A percentile compares a stretch with the other conserved stretches of the same genome.
These are phyloP conservation scores for Cinclus cinclus DNA, from an alignment of 2,113 vertebrate genomes.

Conservation along the genomic window DNA sequence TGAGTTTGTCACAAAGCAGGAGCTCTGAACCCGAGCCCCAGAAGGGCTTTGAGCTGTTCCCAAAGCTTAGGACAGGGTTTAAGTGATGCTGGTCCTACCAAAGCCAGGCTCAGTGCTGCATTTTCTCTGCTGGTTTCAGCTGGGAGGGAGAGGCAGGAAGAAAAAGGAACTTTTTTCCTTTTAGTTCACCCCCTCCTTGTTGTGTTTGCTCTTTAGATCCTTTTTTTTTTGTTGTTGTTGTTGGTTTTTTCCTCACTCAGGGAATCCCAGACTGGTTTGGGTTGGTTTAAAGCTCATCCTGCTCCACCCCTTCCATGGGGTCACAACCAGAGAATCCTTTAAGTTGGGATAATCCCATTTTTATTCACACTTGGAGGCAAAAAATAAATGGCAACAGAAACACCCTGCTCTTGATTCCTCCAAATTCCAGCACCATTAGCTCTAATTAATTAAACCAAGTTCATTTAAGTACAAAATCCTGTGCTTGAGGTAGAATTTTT, in stretches of 20 bases:
- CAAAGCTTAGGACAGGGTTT: neutral
- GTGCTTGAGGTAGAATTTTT: neutral
- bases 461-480: rapidly evolving
- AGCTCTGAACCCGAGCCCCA: neutral
- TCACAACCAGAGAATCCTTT: neutral
- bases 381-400: rapidly evolving
- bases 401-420: neutral
- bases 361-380: no score
- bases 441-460: neutral
- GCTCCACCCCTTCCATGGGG: neutral
- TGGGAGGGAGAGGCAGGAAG: neutral
- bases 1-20: neutral
- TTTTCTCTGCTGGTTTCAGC: neutral
- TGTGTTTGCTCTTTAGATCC: neutral
- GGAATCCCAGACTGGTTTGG: neutral
- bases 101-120: no score
- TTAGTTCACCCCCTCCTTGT: neutral
- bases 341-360: neutral
- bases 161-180: neutral
- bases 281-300: neutral
- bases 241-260: neutral
- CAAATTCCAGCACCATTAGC: rapidly evolving
- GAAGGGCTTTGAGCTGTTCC: neutral
- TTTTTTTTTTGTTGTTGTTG: neutral
- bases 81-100: rapidly evolving